Conservation (phyloP, 2,113 vertebrate genomes). For the Anoplopoma fimbria region DNA sequence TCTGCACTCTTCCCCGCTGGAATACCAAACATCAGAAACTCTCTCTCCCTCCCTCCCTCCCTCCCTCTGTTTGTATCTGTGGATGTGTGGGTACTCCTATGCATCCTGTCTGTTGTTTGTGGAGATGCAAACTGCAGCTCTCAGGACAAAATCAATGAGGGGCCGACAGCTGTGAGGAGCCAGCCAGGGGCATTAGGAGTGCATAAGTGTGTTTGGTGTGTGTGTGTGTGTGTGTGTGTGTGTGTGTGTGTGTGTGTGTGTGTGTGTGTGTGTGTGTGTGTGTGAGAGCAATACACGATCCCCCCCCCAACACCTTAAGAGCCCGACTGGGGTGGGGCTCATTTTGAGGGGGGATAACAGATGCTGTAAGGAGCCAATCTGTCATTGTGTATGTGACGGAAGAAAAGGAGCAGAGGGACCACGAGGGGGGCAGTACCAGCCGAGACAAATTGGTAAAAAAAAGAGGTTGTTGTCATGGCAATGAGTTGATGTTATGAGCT, state of each 20-base stretch:
- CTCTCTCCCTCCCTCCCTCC: no score
- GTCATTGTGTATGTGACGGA: slow-evolving; percentile 17
- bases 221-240: not conserved
- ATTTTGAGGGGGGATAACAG: slow-evolving; percentile 31
- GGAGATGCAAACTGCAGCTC: slow-evolving; percentile 29
- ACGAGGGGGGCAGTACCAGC: not conserved
- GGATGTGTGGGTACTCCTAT: slow-evolving; percentile 11
- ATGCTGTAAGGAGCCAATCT: slow-evolving; percentile 50
- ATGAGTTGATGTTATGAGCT: slow-evolving; percentile 38
- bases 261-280: not conserved
- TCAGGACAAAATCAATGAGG: slow-evolving; percentile 59
- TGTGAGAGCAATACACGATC: slow-evolving; percentile 29
- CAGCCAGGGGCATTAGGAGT: slow-evolving; percentile 30
- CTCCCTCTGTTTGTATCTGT: not conserved
- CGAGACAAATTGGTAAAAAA: slow-evolving; percentile 23
- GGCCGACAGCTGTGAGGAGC: slow-evolving; percentile 38
- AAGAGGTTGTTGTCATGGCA: slow-evolving; percentile 56
- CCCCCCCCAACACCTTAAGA: slow-evolving; percentile 34
- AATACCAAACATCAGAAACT: slow-evolving; percentile 44
- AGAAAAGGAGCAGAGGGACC: not conserved
- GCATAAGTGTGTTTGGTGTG: slow-evolving; percentile 12
- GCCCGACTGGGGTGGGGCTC: slow-evolving; percentile 57
- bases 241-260: not conserved
- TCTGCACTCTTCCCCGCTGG: slow-evolving; percentile 4
- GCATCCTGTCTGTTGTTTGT: slow-evolving; percentile 16